Evolutionary conservation across 2,888 invertebrate genomes (phyloP).

Genomic region (Cerastoderma edule): DNA sequence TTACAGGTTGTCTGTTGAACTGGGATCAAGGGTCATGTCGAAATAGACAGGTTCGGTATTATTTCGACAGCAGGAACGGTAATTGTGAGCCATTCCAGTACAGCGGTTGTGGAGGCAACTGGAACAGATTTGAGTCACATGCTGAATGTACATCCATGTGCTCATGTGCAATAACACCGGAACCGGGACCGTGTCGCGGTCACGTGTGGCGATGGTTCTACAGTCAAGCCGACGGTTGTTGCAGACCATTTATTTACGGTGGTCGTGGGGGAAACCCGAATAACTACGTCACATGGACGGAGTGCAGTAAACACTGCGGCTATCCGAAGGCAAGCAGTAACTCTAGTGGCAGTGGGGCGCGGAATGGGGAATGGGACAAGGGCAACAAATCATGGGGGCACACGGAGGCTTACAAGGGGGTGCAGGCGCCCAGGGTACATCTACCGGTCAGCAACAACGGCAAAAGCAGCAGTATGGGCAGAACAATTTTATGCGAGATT

Average conservation of each 20-base stretch:
- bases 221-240: constrained; percentile 50
- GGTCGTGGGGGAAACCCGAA: constrained; percentile 60
- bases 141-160: constrained; percentile 38
- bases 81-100: constrained; percentile 90
- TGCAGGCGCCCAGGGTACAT: neutral
- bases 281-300: constrained; percentile 43
- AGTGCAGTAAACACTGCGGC: constrained; percentile 49
- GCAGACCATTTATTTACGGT: constrained; percentile 58
- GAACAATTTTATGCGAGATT: constrained; percentile 52
- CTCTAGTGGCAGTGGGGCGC: constrained; percentile 53
- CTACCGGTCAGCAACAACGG: neutral
- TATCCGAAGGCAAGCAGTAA: constrained; percentile 43
- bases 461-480: constrained; percentile 5
- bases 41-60: constrained; percentile 86
- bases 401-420: no score
- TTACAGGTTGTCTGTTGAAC: constrained; percentile 49
- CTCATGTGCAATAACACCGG: constrained; percentile 49
- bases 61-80: constrained; percentile 91
- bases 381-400: neutral
- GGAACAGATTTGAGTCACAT: constrained; percentile 89
- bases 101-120: constrained; percentile 91
- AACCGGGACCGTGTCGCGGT: constrained; percentile 57
- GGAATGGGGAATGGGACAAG: constrained; percentile 21
- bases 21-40: constrained; percentile 57
- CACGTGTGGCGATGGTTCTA: constrained; percentile 52